Conservation (phyloP, 1,140 invertebrate genomes). For the Monochamus saltuarius region DNA sequence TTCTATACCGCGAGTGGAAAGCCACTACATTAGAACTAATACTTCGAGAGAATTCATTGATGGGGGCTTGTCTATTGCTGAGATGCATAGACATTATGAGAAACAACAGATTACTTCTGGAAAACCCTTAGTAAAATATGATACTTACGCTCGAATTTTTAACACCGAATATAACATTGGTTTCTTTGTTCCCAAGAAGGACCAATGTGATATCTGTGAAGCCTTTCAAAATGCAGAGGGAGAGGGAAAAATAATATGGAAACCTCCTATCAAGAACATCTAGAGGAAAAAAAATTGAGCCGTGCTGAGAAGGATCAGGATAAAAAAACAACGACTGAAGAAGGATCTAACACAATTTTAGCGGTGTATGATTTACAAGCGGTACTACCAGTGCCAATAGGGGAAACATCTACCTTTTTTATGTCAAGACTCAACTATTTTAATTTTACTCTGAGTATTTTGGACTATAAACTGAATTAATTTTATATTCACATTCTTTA, state of each 20-base stretch:
- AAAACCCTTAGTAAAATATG: conserved; percentile 35
- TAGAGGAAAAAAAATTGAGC: conserved; percentile 41
- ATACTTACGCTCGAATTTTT: conserved; percentile 44
- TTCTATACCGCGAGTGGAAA: conserved; percentile 44
- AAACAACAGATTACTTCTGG: too few relatives aligned
- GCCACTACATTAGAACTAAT: conserved; percentile 43
- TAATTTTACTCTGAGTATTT: conserved; percentile 52
- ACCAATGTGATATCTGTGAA: conserved; percentile 49
- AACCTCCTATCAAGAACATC: conserved; percentile 30
- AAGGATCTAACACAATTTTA: conserved; percentile 26
- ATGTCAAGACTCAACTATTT: conserved; percentile 50
- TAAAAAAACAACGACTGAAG: conserved; percentile 25
- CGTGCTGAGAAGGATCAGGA: conserved; percentile 35
- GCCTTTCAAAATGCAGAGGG: conserved; percentile 41
- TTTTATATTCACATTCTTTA: conserved; percentile 14
- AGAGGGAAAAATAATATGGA: conserved; percentile 12
- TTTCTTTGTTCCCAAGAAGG: too few relatives aligned
- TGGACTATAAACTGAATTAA: not conserved
- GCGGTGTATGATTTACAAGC: conserved; percentile 40
- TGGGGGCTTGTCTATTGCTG: conserved; percentile 41
- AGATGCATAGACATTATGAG: too few relatives aligned
- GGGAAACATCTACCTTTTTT: conserved; percentile 43
- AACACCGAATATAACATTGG: conserved; percentile 45
- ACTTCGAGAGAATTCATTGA: conserved; percentile 44
- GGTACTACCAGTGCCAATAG: conserved; percentile 36